phyloP scores from a whole-genome alignment of 1,140 invertebrate species.

The Uloborus diversus region DNA sequence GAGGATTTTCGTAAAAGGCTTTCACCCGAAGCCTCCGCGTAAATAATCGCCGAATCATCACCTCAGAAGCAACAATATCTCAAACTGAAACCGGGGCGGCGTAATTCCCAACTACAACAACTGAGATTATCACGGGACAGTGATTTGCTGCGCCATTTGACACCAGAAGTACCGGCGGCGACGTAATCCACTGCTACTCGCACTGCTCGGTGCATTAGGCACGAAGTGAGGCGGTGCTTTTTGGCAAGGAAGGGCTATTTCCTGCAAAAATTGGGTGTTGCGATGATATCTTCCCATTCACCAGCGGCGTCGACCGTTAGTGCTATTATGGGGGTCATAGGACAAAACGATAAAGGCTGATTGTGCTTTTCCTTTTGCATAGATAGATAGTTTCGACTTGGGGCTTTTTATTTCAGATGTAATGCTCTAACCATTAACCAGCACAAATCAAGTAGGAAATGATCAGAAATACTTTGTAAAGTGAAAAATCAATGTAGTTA shows the following conservation, averaged over 20 bases:
- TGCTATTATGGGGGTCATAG: too few species aligned
- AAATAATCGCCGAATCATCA: background rate
- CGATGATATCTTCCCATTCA: background rate
- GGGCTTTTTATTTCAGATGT: too few species aligned
- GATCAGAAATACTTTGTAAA: too few species aligned
- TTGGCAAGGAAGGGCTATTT: slow-evolving; percentile 28
- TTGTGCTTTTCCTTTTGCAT: too few species aligned
- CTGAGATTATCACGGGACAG: slow-evolving; percentile 17
- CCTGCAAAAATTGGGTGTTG: slow-evolving; percentile 19
- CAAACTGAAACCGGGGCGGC: background rate
- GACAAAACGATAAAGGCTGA: too few species aligned
- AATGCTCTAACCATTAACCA: too few species aligned
- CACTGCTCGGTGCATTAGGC: slow-evolving; percentile 26
- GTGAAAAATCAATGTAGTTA: too few species aligned
- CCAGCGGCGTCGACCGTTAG: too few species aligned
- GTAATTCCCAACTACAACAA: slow-evolving; percentile 15
- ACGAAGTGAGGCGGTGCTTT: slow-evolving; percentile 38
- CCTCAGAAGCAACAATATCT: background rate
- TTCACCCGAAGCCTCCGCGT: background rate
- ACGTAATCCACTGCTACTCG: slow-evolving; percentile 25
- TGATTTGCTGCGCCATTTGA: slow-evolving; percentile 48
- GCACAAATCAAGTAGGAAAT: too few species aligned
- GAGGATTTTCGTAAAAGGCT: background rate
- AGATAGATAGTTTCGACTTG: too few species aligned
- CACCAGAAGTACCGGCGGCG: background rate